Conservation (phyloP, 2,888 invertebrate species). For the Melanophora roralis region DNA sequence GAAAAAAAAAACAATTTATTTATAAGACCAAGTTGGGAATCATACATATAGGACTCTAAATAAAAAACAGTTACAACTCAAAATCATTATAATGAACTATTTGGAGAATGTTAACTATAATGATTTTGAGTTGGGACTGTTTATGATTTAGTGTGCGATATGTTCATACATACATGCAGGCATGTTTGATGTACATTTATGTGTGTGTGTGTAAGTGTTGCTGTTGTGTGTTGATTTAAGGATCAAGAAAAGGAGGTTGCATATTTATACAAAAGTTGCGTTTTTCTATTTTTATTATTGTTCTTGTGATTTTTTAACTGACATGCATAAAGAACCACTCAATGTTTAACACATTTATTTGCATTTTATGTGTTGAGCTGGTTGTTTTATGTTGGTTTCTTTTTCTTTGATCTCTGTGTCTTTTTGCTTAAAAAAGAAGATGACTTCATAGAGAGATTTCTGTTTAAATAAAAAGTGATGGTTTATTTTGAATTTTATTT, state of each 20-base stretch:
- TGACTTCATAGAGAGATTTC: conserved; percentile 23
- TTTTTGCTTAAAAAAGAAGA: conserved; percentile 16
- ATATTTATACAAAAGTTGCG: conserved; percentile 48
- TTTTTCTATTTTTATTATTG: conserved; percentile 35
- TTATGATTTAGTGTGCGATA: too few relatives aligned
- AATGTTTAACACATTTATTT: conserved; percentile 68
- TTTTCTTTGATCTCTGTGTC: conserved; percentile 49
- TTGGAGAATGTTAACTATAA: too few relatives aligned
- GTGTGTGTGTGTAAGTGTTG: not conserved
- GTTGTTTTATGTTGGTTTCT: conserved; percentile 19
- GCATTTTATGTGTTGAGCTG: conserved; percentile 64
- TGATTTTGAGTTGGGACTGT: too few relatives aligned
- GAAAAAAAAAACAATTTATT: conserved; percentile 25
- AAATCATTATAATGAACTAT: too few relatives aligned
- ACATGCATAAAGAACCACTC: conserved; percentile 58
- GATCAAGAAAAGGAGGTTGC: conserved; percentile 47
- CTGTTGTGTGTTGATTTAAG: conserved; percentile 31
- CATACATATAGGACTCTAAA: too few relatives aligned
- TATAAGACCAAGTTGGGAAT: conserved; percentile 27
- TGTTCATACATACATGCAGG: not conserved
- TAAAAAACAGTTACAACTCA: too few relatives aligned
- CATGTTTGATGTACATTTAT: conserved; percentile 2
- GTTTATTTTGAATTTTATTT: not conserved
- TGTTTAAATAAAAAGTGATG: not conserved
- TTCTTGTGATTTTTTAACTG: conserved; percentile 26